Percentiles rank a stretch among this genome's conserved stretches.
phyloP scores from a whole-genome alignment of 2,113 vertebrate species.

The Daubentonia madagascariensis region DNA sequence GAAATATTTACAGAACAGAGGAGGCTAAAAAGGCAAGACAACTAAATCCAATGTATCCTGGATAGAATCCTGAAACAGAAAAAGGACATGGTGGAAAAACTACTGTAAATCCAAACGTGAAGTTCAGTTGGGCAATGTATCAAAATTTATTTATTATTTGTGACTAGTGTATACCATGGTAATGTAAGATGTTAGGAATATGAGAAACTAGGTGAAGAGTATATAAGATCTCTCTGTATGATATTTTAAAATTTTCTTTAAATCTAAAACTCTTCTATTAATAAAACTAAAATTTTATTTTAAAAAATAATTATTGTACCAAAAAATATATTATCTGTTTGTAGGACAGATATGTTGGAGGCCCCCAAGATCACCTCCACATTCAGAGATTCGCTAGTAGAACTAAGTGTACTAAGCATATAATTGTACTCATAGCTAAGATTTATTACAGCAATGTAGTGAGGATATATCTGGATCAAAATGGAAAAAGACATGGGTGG shows the following conservation, averaged over 20 bases:
- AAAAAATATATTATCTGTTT: not conserved
- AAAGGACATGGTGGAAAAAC: not conserved
- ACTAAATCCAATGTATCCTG: not conserved
- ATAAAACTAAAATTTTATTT: not conserved
- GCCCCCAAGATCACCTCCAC: not conserved
- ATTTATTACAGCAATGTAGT: not conserved
- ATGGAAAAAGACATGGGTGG: not conserved
- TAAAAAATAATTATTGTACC: not conserved
- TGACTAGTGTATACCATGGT: not conserved
- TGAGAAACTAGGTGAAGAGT: not conserved
- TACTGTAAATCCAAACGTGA: not conserved
- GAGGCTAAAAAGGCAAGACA: not conserved
- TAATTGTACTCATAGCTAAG: not conserved
- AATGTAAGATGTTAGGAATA: not conserved
- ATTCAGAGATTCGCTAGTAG: not conserved
- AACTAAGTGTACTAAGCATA: too few species aligned
- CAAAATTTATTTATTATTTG: not conserved
- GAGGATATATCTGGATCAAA: not conserved
- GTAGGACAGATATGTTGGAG: not conserved
- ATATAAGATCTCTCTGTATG: not conserved
- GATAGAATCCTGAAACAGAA: not conserved
- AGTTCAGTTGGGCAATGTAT: not conserved
- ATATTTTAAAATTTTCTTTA: not conserved
- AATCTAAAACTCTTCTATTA: not conserved
- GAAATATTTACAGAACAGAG: not conserved